Evolutionary conservation across 2,113 vertebrate genomes (phyloP), one percentile per base, ranked within the genome.

Genomic region (Silurus glanis): DNA sequence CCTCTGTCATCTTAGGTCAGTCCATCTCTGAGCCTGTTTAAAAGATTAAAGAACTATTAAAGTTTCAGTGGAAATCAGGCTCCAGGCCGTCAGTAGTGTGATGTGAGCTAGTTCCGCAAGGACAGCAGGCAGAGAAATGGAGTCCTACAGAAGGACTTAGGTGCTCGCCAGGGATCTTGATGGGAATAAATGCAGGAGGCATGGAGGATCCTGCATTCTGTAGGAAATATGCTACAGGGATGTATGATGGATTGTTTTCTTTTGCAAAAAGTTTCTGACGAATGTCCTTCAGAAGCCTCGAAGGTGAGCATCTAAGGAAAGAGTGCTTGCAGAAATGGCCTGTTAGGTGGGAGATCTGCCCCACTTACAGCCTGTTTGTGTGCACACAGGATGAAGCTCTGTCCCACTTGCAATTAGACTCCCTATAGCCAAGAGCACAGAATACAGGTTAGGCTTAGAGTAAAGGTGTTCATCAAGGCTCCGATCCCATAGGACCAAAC

Each of bases 31-130:
- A 84, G 83, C 75, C 84, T 75, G 85, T 88, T 86, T 89, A 75
- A 88, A 90, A 88, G 76, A 88, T 90, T 90, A 84, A 90, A 88
- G 55, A 69, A 82, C 87, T 86, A 86, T 90, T 86, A 89, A 89
- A 84, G 82, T 88, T 90, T 88, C 61, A 90, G 85, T 86, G 82
- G 59, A 84, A 88, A 75, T 74, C 37, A 78, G 67, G 80, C 83
- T 56, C 47, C n/a, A 37, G 83, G 67, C 82, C 82, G 79, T 88
- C 84, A 82, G 72, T 81, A 13, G 61, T 84, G 82, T 79, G 84
- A 83, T 84, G 76, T 28, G 76, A 88, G 78, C 64, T 88, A 64
- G 69, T 55, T 86, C 37, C 45, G 28, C 55, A 82, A 86, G 71
- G 71, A 55, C 14, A 21, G 51, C 8, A 67, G 28, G 51, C 62